phyloP scores from a whole-genome alignment of 2,888 invertebrate species.

The Chorisops tibialis region DNA sequence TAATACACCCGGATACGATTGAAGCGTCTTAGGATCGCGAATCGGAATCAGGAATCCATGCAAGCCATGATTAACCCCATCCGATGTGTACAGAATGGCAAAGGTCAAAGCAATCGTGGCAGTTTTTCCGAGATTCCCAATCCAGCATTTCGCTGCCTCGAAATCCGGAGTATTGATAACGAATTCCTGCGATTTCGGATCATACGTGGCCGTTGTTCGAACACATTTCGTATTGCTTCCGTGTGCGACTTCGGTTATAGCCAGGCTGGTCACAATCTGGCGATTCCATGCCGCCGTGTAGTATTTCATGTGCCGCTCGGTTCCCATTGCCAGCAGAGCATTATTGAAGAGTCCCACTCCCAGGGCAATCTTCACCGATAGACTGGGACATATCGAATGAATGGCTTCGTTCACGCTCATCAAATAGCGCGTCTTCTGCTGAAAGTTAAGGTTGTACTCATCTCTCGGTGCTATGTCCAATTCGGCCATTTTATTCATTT shows the following conservation, averaged over 20 bases:
- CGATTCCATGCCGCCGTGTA: slow-evolving; percentile 68
- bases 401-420: slow-evolving; percentile 76
- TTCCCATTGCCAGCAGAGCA: slow-evolving; percentile 70
- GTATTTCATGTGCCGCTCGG: slow-evolving; percentile 68
- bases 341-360: slow-evolving; percentile 74
- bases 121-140: slow-evolving; percentile 83
- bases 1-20: slow-evolving; percentile 77
- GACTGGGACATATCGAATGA: slow-evolving; percentile 65
- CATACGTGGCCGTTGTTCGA: slow-evolving; percentile 86
- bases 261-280: slow-evolving; percentile 77
- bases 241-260: slow-evolving; percentile 90
- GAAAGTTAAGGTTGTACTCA: slow-evolving; percentile 60
- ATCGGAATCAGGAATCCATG: slow-evolving; percentile 88
- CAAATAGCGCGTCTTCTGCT: slow-evolving; percentile 65
- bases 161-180: slow-evolving; percentile 89
- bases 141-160: slow-evolving; percentile 96
- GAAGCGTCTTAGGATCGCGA: slow-evolving; percentile 70
- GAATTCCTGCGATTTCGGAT: slow-evolving; percentile 72
- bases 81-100: slow-evolving; percentile 81
- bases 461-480: slow-evolving; percentile 64
- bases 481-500: slow-evolving; percentile 64
- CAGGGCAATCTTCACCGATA: slow-evolving; percentile 74
- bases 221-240: slow-evolving; percentile 91
- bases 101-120: slow-evolving; percentile 84
- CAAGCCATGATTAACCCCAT: slow-evolving; percentile 76